Base-by-base conservation (phyloP, 1,140 invertebrate genomes). In the Oreohelix idahoensis region DNA sequence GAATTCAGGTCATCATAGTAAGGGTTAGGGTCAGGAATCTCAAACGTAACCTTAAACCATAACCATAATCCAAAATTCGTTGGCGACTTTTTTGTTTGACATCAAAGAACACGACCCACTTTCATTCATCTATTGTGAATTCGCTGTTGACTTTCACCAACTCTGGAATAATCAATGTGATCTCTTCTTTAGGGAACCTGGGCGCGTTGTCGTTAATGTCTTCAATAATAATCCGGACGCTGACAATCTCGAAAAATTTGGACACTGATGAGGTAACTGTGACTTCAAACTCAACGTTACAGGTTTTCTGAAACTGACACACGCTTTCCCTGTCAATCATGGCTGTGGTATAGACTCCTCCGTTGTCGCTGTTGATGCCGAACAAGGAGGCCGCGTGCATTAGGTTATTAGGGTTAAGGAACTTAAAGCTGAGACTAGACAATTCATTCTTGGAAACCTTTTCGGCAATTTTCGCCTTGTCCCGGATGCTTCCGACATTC, bases 171-270 rank as follows among this genome's bases (percentile, higher is more conserved):
- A 58, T 75, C 49, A 91, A 80, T 58, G 81, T 87, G 29, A 88
- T 79, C 23, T 83, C 83, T 29, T 83, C 82, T 26, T 83, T 79
- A 0, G 88, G 88, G 92, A 98, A 98, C 17, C 95, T 93, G 0
- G 98, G 98, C 10, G 96, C 95, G 92, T 98, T 98, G 94, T 99
- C 98, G 91, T 99, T 99, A 26, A 96, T 97, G 91, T 98, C 97
- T 8, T 88, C 79, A n/a, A 92, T 84, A 13, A 87, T 79, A 49
- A 92, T 84, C 58, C 84, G 85, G 0, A 90, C 86, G 1, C 81
- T 87, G 32, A 89, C 87, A 70, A 92, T 89, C 53, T 89, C 88
- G 70, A 89, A 86, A 63, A 88, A 87, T 26, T 83, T 79, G 32
- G 79, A 81, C 11, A 74, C 69, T n/a, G 75, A 39, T 35, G 69